phyloP scores from a whole-genome alignment of 2,113 vertebrate genomes.

The Chinchilla lanigera region DNA sequence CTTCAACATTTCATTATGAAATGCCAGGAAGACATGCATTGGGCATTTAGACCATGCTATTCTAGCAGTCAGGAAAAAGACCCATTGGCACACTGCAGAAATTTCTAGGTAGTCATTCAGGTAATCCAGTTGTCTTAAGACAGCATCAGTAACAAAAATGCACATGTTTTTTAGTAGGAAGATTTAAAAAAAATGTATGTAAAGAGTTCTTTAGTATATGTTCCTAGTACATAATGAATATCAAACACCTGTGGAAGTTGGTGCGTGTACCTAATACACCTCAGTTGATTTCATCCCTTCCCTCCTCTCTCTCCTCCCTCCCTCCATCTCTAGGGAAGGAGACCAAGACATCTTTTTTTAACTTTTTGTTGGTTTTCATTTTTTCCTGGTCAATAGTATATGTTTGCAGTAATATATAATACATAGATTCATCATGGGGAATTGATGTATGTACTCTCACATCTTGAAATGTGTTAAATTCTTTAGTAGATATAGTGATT shows the following conservation, averaged over 20 bases:
- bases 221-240: too few species aligned
- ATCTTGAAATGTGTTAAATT: background rate
- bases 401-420: background rate
- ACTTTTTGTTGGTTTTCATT: background rate
- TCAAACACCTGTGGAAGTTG: background rate
- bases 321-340: background rate
- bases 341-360: background rate
- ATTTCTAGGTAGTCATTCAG: background rate
- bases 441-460: background rate
- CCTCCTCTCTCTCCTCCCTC: background rate
- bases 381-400: background rate
- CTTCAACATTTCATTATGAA: slow-evolving; percentile 38
- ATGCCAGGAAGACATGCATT: slow-evolving; percentile 35
- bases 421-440: background rate
- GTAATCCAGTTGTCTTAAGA: background rate
- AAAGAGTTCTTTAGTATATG: background rate
- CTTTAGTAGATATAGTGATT: background rate
- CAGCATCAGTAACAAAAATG: background rate
- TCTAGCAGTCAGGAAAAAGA: background rate
- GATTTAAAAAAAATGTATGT: background rate
- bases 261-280: background rate
- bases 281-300: background rate
- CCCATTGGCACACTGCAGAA: background rate
- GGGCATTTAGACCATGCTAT: background rate
- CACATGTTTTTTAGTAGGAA: background rate